These are phyloP conservation scores for Leptopilina clavipes DNA, from an alignment of 1,140 invertebrate species.

Conservation along the genomic window DNA sequence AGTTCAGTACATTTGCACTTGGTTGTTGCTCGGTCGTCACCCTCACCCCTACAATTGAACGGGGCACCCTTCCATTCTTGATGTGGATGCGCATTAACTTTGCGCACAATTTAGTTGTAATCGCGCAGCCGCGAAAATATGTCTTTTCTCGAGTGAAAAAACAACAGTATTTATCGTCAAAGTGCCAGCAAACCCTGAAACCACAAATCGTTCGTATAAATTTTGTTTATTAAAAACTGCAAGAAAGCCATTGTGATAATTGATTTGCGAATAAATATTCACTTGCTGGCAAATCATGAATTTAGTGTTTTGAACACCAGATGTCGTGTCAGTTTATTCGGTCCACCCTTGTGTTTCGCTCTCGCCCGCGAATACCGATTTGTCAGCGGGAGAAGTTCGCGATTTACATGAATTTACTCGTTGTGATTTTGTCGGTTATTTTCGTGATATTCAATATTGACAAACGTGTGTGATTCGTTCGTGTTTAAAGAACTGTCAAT, in stretches of 20 bases:
- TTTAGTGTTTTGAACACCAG: background rate
- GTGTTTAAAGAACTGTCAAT: background rate
- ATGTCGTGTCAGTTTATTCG: slow-evolving; percentile 14
- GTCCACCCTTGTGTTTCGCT: slow-evolving; percentile 31
- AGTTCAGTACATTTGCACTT: background rate
- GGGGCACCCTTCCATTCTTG: background rate
- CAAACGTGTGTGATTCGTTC: background rate
- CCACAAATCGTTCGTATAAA: background rate
- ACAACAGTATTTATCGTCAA: background rate
- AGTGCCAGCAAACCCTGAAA: background rate
- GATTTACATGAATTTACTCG: slow-evolving; percentile 8
- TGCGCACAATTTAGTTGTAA: slow-evolving; percentile 23
- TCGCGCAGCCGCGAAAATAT: slow-evolving; percentile 4
- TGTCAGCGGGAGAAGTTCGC: slow-evolving; percentile 8
- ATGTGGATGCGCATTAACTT: background rate
- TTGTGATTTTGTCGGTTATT: background rate
- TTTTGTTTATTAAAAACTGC: background rate
- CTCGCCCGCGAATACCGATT: slow-evolving; percentile 24
- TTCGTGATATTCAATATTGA: background rate
- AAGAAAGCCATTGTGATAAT: background rate
- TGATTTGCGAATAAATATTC: too few relatives aligned
- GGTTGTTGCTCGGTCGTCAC: slow-evolving; percentile 31
- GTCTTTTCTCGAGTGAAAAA: background rate
- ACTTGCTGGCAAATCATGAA: background rate
- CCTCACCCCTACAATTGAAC: slow-evolving; percentile 8